Evolutionary conservation across 2,113 vertebrate genomes (phyloP).

Genomic region (Tyto alba): DNA sequence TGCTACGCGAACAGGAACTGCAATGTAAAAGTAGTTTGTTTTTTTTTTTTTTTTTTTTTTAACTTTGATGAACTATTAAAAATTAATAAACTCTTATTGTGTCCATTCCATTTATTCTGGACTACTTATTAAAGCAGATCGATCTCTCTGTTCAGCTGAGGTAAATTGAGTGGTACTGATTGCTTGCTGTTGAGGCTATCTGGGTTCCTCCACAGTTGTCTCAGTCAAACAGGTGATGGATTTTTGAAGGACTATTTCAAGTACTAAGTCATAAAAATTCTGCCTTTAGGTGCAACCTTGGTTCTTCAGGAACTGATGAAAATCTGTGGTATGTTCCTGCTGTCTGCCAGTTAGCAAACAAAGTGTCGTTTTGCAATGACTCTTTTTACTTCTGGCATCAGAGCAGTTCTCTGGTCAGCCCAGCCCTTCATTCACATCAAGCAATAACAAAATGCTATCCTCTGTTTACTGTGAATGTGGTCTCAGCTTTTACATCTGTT

Average conservation of each 20-base stretch:
- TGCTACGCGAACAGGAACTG: not conserved
- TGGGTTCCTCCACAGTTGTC: not conserved
- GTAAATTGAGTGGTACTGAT: not conserved
- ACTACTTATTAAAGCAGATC: not conserved
- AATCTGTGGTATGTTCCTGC: fast-evolving
- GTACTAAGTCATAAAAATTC: not conserved
- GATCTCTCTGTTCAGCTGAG: not conserved
- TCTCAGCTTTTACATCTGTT: not conserved
- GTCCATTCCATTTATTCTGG: not conserved
- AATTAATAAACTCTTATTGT: not conserved
- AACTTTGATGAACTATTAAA: not conserved
- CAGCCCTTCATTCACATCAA: not conserved
- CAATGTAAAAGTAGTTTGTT: not conserved
- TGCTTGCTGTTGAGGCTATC: not conserved
- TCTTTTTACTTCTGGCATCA: not conserved
- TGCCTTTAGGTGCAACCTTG: not conserved
- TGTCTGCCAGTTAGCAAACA: not conserved
- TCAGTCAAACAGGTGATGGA: not conserved
- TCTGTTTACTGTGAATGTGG: fast-evolving
- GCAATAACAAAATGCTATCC: not conserved
- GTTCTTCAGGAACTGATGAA: not conserved
- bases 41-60: not conserved
- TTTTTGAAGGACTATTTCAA: not conserved
- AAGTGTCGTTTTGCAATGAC: not conserved
- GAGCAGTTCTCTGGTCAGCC: not conserved